Evolutionary conservation across 64 coral and sea anemone genomes (phyloP).

Genomic region (Hydrozoanthus tunicans): DNA sequence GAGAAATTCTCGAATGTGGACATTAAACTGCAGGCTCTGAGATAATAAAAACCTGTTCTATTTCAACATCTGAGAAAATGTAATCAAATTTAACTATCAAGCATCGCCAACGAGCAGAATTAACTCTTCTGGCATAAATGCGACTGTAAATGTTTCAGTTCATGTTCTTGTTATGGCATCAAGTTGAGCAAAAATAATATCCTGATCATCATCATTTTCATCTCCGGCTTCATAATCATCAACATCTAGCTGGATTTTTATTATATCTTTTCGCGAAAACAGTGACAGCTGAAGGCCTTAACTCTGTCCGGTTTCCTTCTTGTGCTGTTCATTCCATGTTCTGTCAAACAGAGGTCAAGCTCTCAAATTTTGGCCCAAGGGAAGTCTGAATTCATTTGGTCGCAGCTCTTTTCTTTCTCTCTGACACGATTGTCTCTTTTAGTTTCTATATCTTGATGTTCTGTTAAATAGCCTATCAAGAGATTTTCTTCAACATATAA

Average conservation of each 20-base stretch:
- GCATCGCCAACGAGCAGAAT: too few species aligned
- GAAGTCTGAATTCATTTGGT: conserved; percentile 5
- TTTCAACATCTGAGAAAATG: too few species aligned
- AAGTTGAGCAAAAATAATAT: conserved; percentile 55
- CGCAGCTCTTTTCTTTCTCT: conserved; percentile 22
- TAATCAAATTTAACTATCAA: too few species aligned
- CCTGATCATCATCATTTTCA: neutral
- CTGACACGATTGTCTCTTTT: conserved; percentile 24
- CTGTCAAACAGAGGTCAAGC: conserved; percentile 40
- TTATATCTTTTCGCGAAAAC: conserved; percentile 27
- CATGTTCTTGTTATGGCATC: neutral
- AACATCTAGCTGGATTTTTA: conserved; percentile 18
- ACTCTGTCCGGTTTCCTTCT: conserved; percentile 54
- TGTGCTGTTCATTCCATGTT: conserved; percentile 46
- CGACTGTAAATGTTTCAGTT: conserved; percentile 24
- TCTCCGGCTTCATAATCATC: neutral
- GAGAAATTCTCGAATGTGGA: too few species aligned
- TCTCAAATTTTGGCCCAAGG: conserved; percentile 21
- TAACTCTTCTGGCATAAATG: neutral
- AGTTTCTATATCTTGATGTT: conserved; percentile 41
- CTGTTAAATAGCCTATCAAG: conserved; percentile 34
- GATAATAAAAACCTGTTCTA: too few species aligned
- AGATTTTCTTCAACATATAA: conserved; percentile 42
- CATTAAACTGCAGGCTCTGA: too few species aligned
- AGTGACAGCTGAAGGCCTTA: conserved; percentile 53